Evolutionary conservation across 2,113 vertebrate genomes (phyloP).

Genomic region (Rafetus swinhoei): DNA sequence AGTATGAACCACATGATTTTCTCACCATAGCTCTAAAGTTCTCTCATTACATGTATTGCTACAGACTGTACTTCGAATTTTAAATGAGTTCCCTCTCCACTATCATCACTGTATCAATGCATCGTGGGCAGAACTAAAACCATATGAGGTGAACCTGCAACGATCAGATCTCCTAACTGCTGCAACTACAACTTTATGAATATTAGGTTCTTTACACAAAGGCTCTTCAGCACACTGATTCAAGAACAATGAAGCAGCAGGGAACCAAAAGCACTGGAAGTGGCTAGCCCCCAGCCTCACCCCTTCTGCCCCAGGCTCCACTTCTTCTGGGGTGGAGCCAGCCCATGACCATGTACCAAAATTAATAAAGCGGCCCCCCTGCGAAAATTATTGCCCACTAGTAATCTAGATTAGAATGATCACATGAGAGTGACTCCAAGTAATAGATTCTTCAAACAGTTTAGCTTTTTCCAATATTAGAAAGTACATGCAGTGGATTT

Average conservation of each 20-base stretch:
- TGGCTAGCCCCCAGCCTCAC: not conserved
- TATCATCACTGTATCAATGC: not conserved
- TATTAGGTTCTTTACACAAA: not conserved
- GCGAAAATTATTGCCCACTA: no score
- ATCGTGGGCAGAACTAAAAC: not conserved
- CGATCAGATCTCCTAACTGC: not conserved
- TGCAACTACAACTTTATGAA: not conserved
- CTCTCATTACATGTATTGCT: not conserved
- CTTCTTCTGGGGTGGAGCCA: no score
- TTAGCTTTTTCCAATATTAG: not conserved
- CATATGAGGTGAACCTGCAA: not conserved
- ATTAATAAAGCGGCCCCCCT: no score
- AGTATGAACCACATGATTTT: not conserved
- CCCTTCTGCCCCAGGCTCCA: no score
- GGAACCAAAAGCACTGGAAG: not conserved
- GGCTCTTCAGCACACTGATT: not conserved
- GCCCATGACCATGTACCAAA: no score
- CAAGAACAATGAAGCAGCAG: not conserved
- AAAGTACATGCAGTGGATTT: not conserved
- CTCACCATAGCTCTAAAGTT: not conserved
- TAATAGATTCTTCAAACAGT: not conserved
- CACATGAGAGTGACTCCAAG: not conserved
- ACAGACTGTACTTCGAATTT: not conserved
- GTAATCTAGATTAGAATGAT: not conserved
- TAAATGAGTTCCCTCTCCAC: not conserved